Base-by-base conservation (phyloP, 2,797 vertebrate genomes). In the Anguilla obscura region DNA sequence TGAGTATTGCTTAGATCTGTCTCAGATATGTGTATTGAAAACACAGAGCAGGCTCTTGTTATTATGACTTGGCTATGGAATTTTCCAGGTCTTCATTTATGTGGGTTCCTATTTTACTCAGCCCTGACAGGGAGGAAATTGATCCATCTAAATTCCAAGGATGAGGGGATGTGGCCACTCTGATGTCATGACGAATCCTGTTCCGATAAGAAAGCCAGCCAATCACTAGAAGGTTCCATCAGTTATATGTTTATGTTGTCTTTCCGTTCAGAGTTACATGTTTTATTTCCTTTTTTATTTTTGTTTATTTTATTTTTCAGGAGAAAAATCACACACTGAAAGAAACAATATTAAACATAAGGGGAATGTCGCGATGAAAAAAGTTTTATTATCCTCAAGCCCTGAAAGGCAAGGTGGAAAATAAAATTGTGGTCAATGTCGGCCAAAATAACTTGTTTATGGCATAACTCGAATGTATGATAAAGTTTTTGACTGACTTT, bases 71-170 rank as follows among this genome's bases (percentile, higher is more conserved):
- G 71, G 30, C 27, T 16, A 36, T 36, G 7, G 27, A 76, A 36
- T 33, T 7, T 76, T 76, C 9, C 14, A 3, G 27, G 10, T 16
- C 27, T 76, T 14, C 8, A 27, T 76, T 76, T 36, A 33, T 76
- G 30, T 2, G 71, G 0, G 66, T 18, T 76, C 30, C 30, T 36
- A 36, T 76, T 76, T 76, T 36, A 76, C 71, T 14, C 8, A 12
- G 71, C 27, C 2, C 2, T 3, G 30, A 36, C 71, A 14, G 63
- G 21, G 63, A 76, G 71, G 71, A 76, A 76, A 76, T 76, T 3
- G 1, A 12, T 76, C 71, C 80, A 83, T 83, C 18, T 48, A 50
- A 24, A n/a, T 50, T 83, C 40, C 80, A 83, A 83, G 80, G 80
- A 18, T 40, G 12, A 50, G 6, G n/a, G 66, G 66, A n/a, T n/a